A percentile compares a stretch with the other conserved stretches of the same genome.
Conservation (phyloP, 1,140 invertebrate species). For the Potamilus streckersoni region DNA sequence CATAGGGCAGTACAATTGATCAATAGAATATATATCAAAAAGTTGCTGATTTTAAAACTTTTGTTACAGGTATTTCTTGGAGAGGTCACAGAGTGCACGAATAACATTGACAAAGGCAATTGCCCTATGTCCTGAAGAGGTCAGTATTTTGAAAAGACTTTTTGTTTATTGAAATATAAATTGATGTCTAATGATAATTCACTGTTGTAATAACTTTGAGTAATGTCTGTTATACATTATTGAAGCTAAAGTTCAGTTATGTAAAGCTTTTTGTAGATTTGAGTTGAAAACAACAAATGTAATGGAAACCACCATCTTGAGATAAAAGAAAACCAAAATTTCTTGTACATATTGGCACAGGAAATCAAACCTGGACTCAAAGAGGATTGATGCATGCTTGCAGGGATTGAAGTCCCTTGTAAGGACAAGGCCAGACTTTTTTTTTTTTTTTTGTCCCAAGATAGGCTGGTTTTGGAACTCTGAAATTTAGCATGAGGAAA, state of each 20-base stretch:
- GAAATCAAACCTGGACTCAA: neutral
- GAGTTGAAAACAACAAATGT: neutral
- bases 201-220: neutral
- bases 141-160: conserved; percentile 59
- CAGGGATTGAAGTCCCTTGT: neutral
- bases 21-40: neutral
- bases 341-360: neutral
- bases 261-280: neutral
- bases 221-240: neutral
- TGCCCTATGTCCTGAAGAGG: conserved; percentile 82
- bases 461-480: neutral
- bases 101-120: conserved; percentile 87
- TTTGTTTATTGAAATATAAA: neutral
- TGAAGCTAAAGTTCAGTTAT: neutral
- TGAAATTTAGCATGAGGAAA: too few species aligned
- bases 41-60: neutral
- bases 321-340: neutral
- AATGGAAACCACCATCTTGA: neutral
- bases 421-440: too few species aligned
- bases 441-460: too few species aligned
- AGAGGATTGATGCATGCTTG: neutral
- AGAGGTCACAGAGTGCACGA: conserved; percentile 92
- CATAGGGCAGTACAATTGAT: neutral
- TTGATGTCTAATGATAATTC: neutral
- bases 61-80: conserved; percentile 81